Base-by-base conservation (phyloP, 2,113 vertebrate species). In the Pomatorhinus ruficollis region DNA sequence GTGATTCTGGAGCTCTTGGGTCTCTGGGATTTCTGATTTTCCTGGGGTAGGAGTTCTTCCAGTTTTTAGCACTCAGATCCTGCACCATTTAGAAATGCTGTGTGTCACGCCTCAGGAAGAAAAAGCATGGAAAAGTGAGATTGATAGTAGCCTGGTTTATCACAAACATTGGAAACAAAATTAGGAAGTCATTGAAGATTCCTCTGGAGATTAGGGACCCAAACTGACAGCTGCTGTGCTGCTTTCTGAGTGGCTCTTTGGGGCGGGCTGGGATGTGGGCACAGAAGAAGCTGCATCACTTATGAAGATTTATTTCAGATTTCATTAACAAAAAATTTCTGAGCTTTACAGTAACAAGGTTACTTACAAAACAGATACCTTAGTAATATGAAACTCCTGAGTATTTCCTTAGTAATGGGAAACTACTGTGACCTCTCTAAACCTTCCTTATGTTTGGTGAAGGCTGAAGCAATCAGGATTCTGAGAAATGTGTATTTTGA, bases 101-200 rank as follows among this genome's bases (percentile, higher is more conserved):
- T 87, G 92, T 94, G 94, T 85, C 21, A 18, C 35, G 81, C 87
- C 96, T 97, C 83, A 89, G 95, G 83, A 66, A 30, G 13, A 12
- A 53, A 19, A 27, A 14, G 1, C 50, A 9, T 4, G 2, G 8
- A 10, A 27, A 52, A 93, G 33, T 33, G 64, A 83, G 94, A 93
- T 82, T 95, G 97, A 88, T 92, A 39, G 78, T 33, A 83, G 95
- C 64, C 71, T 92, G 90, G 39, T 88, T 96, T 97, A 81, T 96
- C 93, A 74, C 79, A 90, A 87, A 85, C 60, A 79, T 65, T 92
- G 92, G 81, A 95, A 96, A 93, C 76, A 78, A 96, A 93, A 96
- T 95, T 78, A 92, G 94, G 95, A 86, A 93, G 94, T 86, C 83
- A 68, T 91, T 87, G 96, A 93, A 87, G 95, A n/a, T 93, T 71